These are phyloP conservation scores for Caenorhabditis tropicalis DNA, from an alignment of 1,140 invertebrate species.

Conservation along the genomic window DNA sequence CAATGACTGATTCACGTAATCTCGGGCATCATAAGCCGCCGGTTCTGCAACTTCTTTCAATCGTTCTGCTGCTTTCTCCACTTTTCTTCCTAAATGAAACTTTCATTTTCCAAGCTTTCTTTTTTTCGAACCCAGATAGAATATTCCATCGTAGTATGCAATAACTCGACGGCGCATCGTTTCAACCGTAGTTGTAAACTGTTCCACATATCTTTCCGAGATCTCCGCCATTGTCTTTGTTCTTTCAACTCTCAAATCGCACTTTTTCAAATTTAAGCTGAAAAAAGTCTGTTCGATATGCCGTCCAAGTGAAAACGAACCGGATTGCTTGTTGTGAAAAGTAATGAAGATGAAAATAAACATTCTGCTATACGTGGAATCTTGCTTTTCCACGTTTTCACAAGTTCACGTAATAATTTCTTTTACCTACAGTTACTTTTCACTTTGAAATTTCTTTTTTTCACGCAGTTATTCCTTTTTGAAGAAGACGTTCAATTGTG, in stretches of 20 bases:
- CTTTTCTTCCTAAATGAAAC: not conserved
- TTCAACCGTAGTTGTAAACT: slow-evolving; percentile 54
- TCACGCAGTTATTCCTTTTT: too few species aligned
- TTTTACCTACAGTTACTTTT: too few species aligned
- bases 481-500: too few species aligned
- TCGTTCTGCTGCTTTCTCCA: slow-evolving; percentile 46
- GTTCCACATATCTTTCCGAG: slow-evolving; percentile 53
- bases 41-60: slow-evolving; percentile 45
- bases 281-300: too few species aligned
- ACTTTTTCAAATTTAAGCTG: slow-evolving; percentile 6
- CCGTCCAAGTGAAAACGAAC: too few species aligned
- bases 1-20: slow-evolving; percentile 44
- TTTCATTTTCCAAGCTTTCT: too few species aligned
- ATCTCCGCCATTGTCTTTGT: slow-evolving; percentile 45
- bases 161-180: slow-evolving; percentile 57
- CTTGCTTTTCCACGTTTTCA: not conserved
- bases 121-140: slow-evolving; percentile 14
- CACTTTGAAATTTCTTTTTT: too few species aligned
- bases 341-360: not conserved
- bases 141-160: slow-evolving; percentile 51
- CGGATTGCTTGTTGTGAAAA: not conserved
- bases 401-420: not conserved
- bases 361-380: not conserved
- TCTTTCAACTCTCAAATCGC: slow-evolving; percentile 14
- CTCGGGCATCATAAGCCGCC: slow-evolving; percentile 25